Evolutionary conservation across 2,888 invertebrate genomes (phyloP), one percentile per base, ranked within the genome.

Genomic region (Polyommatus icarus): DNA sequence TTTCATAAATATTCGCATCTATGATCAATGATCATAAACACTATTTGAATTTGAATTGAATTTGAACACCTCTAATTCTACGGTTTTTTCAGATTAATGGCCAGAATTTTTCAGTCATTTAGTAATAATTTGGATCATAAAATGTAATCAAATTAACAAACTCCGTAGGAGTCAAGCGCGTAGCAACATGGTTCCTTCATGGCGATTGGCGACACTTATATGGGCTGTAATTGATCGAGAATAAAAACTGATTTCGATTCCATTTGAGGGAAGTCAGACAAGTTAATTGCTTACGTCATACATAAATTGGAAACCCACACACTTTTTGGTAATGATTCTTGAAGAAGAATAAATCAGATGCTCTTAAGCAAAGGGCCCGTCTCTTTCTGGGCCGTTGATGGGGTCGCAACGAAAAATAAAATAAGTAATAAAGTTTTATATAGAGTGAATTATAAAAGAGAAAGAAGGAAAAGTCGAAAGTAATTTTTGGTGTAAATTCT

Each of bases 261-360:
- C 12, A 15, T 24, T 67, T 32, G 67, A 29, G 67, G 5, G 67
- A 67, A 67, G 67, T 29, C 67, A 29, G 29, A 67, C 29, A 67
- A 67, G 67, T 67, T 67, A 32, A 67, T 67, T 67, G 67, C 32
- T 67, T 32, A 67, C 67, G 67, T 67, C 15, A 32, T 15, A 29
- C 29, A 29, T 29, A 67, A 67, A 67, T 67, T 67, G 67, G 32
- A 29, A 67, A 32, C 67, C 67, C 2, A 67, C 67, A 67, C 61
- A 5, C 29, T 7, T 29, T 67, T 67, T 32, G 67, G 67, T 29
- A 67, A 67, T 67, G 29, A 67, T 40, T 40, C 40, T 10, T 59
- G 57, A 7, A 0, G n/a, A 59, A n/a, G 57, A n/a, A 18, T n/a
- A 20, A 59, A 59, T n/a, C 15, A 50, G 50, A 50, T 50, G 15